Evolutionary conservation across 2,888 invertebrate genomes (phyloP), one percentile per base, ranked within the genome.

Genomic region (Ormyrus rosae): DNA sequence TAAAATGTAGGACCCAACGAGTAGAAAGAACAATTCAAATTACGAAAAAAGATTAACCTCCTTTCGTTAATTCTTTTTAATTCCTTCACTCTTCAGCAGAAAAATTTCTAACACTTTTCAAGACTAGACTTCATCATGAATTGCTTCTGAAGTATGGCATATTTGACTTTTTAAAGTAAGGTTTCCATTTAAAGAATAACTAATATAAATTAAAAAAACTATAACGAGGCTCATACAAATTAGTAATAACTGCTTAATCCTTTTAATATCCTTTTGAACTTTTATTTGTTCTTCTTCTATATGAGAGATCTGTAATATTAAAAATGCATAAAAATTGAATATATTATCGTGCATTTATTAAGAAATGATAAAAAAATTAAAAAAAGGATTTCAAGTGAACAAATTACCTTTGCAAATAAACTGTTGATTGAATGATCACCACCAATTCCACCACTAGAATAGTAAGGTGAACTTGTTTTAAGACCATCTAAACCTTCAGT

Each of bases 251-350:
- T 65, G 71, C 51, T 81, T 82, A 69, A 82, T 10, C 6, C 51
- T 64, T 9, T 51, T 56, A 45, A 94, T 83, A 51, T 93, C 92
- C 46, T 88, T 89, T 75, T 92, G 92, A 68, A 94, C 86, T 79
- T 92, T 91, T 2, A 83, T 85, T 83, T 92, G 91, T 82, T 89
- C 90, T 65, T 92, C 91, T 77, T 91, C 91, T 53, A 93, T 83
- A 83, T 92, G 91, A 60, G 87, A 84, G 53, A 92, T 86, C 91
- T 91, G 83, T 60, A 88, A 87, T 81, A 75, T 34, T 48, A 60
- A 48, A 77, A 68, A 61, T n/a, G 56, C 4, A 78, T 71, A 75
- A 34, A 72, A 60, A 70, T 72, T 45, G 69, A 60, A 19, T 60
- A 56, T 74, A 55, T 78, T 68, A 13, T 34, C 34, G 34, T 34